Evolutionary conservation across 1,140 invertebrate species (phyloP).

Genomic region (Megalopta genalis): DNA sequence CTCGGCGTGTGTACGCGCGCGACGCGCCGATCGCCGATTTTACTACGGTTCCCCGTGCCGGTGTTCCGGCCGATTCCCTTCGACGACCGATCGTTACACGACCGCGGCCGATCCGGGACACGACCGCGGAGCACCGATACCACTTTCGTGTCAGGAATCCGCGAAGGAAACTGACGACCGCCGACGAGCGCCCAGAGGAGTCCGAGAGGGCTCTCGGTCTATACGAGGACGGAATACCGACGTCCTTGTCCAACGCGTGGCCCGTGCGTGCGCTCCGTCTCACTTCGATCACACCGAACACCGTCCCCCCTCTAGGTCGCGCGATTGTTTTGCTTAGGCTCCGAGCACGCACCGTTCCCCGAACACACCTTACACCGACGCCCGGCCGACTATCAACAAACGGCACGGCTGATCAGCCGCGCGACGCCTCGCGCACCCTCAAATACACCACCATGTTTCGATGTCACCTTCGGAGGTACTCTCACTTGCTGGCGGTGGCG

Average conservation of each 20-base stretch:
- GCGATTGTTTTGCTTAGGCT: constrained; percentile 25
- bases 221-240: too few species aligned
- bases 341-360: neutral
- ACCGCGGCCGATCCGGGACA: too few species aligned
- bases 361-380: neutral
- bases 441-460: constrained; percentile 55
- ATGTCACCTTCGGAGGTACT: constrained; percentile 68
- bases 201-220: neutral
- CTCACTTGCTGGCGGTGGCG: constrained; percentile 75
- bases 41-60: neutral
- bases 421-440: constrained; percentile 48
- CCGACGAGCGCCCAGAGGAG: constrained; percentile 9
- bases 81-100: neutral
- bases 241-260: constrained; percentile 17
- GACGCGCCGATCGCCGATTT: constrained; percentile 15
- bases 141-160: constrained; percentile 35
- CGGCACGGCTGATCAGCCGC: constrained; percentile 18
- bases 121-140: neutral
- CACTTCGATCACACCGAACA: neutral
- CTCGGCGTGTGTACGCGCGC: constrained; percentile 18
- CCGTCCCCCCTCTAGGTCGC: neutral
- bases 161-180: neutral
- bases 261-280: constrained; percentile 44
- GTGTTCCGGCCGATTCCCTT: too few species aligned
- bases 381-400: neutral